A percentile compares a stretch with the other conserved stretches of the same genome.
Conservation (phyloP, 2,113 vertebrate genomes). For the Benitochromis conjunctus region DNA sequence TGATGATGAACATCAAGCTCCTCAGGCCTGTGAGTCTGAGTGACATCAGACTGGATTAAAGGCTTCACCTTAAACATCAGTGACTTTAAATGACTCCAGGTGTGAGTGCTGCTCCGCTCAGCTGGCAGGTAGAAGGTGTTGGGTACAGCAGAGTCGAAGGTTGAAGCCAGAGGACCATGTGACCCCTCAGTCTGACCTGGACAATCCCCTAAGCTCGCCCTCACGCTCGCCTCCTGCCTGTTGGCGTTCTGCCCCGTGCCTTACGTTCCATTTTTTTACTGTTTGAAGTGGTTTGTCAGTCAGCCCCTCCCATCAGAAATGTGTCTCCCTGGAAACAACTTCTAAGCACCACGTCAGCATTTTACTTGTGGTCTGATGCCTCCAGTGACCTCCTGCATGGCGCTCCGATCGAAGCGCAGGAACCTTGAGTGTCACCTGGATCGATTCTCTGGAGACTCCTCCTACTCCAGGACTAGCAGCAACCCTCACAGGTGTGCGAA, state of each 20-base stretch:
- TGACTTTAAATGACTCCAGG: neutral
- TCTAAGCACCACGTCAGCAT: neutral
- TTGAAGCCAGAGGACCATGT: neutral
- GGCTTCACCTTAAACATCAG: neutral
- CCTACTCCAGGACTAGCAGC: neutral
- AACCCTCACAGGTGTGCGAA: neutral
- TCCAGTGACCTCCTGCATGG: neutral
- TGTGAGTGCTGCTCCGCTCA: neutral
- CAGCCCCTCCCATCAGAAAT: neutral
- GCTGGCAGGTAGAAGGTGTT: neutral
- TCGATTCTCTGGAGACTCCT: neutral
- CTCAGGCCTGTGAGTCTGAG: neutral
- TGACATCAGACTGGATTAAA: neutral
- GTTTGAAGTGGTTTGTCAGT: neutral
- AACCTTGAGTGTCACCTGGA: rapidly evolving
- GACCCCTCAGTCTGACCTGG: neutral
- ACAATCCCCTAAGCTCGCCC: neutral
- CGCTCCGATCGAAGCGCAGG: neutral
- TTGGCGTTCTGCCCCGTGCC: constrained; percentile 48
- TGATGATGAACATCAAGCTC: neutral
- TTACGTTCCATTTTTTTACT: constrained; percentile 27
- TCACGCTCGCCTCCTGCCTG: neutral
- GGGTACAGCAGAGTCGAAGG: neutral
- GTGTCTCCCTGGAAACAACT: neutral
- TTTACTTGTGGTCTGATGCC: neutral